A percentile compares a stretch with the other conserved stretches of the same genome.
phyloP scores from a whole-genome alignment of 53 echinoderm and acorn worm genomes.

The Holothuria scabra region DNA sequence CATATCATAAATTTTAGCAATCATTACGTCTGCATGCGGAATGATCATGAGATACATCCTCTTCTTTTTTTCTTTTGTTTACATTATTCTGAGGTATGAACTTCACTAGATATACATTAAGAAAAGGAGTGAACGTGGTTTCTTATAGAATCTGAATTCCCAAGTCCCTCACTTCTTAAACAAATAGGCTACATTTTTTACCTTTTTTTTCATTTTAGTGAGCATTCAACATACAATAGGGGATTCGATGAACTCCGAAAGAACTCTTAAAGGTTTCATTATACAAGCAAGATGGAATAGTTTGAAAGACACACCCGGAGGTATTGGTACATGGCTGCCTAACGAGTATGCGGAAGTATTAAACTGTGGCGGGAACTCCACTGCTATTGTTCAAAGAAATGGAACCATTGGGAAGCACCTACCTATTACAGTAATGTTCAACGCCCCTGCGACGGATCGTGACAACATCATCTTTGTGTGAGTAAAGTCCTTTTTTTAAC shows the following conservation, averaged over 20 bases:
- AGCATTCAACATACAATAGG: not conserved
- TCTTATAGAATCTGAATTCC: too few relatives aligned
- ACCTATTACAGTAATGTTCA: conserved; percentile 34
- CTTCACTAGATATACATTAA: too few relatives aligned
- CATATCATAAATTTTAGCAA: too few relatives aligned
- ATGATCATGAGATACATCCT: too few relatives aligned
- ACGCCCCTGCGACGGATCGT: conserved; percentile 3
- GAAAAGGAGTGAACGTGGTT: too few relatives aligned
- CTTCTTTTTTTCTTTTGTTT: too few relatives aligned
- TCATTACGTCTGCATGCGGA: too few relatives aligned
- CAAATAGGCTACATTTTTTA: too few relatives aligned
- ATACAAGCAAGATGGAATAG: conserved; percentile 2
- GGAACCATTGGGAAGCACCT: too few relatives aligned
- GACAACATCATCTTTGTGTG: conserved; percentile 1
- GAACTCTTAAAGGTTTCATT: conserved; percentile 20
- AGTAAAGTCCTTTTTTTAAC: not conserved
- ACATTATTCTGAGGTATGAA: too few relatives aligned
- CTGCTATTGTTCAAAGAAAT: conserved; percentile 22
- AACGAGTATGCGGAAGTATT: conserved; percentile 2
- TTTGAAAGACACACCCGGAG: not conserved
- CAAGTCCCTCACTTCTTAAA: too few relatives aligned
- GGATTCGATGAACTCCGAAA: not conserved
- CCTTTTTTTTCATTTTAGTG: not conserved
- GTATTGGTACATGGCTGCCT: conserved; percentile 12
- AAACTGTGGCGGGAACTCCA: not conserved